Base-by-base conservation (phyloP, 2,888 invertebrate species). In the Baronia brevicornis region DNA sequence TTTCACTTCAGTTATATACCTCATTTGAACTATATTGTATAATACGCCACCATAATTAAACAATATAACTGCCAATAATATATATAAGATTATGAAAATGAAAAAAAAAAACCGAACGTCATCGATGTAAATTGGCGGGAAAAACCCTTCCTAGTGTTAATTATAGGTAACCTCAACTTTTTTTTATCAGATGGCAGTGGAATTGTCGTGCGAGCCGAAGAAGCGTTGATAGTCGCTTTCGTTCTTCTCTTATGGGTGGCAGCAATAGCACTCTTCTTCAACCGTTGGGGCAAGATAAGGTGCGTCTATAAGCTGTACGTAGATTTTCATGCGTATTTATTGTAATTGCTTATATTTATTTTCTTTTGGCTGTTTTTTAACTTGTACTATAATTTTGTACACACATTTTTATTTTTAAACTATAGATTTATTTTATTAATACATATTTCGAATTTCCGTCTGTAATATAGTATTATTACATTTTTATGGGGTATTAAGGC, bases 271-370 rank as follows among this genome's bases (percentile, higher is more conserved):
- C 86, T 95, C 23, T 96, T 96, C 85, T 94, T 96, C 87, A 95
- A 96, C 80, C 91, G 95, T 43, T 96, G 95, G 95, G 95, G 95
- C 60, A 95, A 96, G 87, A 96, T 96, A 64, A 84, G 84, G 85
- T 85, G 75, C 66, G 80, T 80, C 79, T 82, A 82, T 73, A 77
- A 80, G 61, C 78, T 82, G 82, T 82, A 82, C 82, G 80, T 82
- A 78, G 78, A 52, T 54, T 41, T 50, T 50, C 40, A 25, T 43
- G 25, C 21, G 3, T 26, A n/a, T 3, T 10, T 28, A 8, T 7
- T 21, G 1, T n/a, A 12, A 28, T 18, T 11, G 21, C 22, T 28
- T 21, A 8, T 7, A 18, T 18, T 19, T 13, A 5, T n/a, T n/a
- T n/a, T n/a, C n/a, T n/a, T n/a, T n/a, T n/a, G n/a, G n/a, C n/a